Conservation (phyloP, 2,888 invertebrate genomes). For the Lepidocyrtoides sp. region DNA sequence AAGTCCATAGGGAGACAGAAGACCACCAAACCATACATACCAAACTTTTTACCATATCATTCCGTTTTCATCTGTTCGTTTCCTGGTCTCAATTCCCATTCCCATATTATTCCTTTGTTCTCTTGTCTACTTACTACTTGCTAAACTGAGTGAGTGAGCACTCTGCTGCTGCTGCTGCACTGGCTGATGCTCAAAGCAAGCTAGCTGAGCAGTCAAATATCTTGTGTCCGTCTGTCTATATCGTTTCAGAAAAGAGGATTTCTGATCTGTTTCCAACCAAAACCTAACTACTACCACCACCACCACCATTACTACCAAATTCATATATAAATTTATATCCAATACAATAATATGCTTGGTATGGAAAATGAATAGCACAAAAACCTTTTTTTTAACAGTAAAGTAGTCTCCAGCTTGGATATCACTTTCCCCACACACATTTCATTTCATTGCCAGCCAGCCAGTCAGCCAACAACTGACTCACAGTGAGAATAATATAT, state of each 20-base stretch:
- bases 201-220: slow-evolving; percentile 26
- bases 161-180: neutral
- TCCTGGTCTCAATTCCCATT: slow-evolving; percentile 47
- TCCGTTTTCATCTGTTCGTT: slow-evolving; percentile 40
- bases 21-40: slow-evolving; percentile 27
- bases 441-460: slow-evolving; percentile 22
- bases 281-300: neutral
- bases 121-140: neutral
- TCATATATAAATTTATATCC: neutral
- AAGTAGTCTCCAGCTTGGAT: slow-evolving; percentile 28
- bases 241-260: slow-evolving; percentile 29
- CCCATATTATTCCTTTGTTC: slow-evolving; percentile 34
- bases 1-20: slow-evolving; percentile 13
- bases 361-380: neutral
- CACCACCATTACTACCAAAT: neutral
- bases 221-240: slow-evolving; percentile 27
- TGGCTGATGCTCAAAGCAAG: neutral
- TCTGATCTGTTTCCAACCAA: slow-evolving; percentile 42
- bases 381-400: neutral
- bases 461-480: neutral
- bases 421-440: slow-evolving; percentile 34
- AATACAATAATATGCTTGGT: neutral
- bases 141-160: neutral
- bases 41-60: slow-evolving; percentile 34
- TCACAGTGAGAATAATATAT: neutral